Evolutionary conservation across 2,888 invertebrate genomes (phyloP).

Genomic region (Orthonevra nobilis): DNA sequence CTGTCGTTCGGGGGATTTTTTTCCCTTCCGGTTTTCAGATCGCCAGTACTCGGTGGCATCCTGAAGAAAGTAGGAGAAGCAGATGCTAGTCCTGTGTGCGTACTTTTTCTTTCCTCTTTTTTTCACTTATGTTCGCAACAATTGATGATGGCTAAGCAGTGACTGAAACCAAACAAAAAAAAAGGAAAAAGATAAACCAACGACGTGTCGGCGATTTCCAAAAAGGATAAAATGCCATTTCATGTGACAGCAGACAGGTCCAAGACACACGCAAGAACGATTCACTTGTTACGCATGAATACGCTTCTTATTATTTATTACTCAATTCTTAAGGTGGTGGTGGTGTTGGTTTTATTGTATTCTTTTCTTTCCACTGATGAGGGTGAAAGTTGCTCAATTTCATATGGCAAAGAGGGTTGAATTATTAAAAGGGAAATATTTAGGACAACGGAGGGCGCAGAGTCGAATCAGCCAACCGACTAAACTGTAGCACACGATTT

Average conservation of each 20-base stretch:
- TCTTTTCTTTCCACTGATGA: slow-evolving; percentile 19
- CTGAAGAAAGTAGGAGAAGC: slow-evolving; percentile 56
- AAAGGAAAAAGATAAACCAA: slow-evolving; percentile 1
- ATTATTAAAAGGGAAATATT: slow-evolving; percentile 65
- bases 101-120: slow-evolving; percentile 20
- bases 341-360: slow-evolving; percentile 1
- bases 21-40: slow-evolving; percentile 9
- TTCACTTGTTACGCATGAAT: slow-evolving; percentile 70
- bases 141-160: slow-evolving; percentile 24
- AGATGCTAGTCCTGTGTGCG: slow-evolving; percentile 45
- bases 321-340: slow-evolving; percentile 31
- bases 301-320: slow-evolving; percentile 65
- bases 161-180: slow-evolving; percentile 10
- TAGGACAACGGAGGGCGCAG: slow-evolving; percentile 33
- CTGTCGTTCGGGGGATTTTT: slow-evolving; percentile 46
- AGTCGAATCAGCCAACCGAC: slow-evolving; percentile 34
- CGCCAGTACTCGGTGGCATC: slow-evolving; percentile 32
- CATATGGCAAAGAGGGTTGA: slow-evolving; percentile 58
- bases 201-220: slow-evolving; percentile 32
- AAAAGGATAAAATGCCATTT: slow-evolving; percentile 41
- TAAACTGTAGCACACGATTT: slow-evolving; percentile 38
- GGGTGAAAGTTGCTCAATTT: slow-evolving; percentile 67
- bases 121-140: slow-evolving; percentile 48
- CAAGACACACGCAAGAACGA: slow-evolving; percentile 28
- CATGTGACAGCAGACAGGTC: slow-evolving; percentile 64